These are phyloP conservation scores for Umimayanthus chanpuru DNA, from an alignment of 92 coral and sea anemone species.

Conservation along the genomic window DNA sequence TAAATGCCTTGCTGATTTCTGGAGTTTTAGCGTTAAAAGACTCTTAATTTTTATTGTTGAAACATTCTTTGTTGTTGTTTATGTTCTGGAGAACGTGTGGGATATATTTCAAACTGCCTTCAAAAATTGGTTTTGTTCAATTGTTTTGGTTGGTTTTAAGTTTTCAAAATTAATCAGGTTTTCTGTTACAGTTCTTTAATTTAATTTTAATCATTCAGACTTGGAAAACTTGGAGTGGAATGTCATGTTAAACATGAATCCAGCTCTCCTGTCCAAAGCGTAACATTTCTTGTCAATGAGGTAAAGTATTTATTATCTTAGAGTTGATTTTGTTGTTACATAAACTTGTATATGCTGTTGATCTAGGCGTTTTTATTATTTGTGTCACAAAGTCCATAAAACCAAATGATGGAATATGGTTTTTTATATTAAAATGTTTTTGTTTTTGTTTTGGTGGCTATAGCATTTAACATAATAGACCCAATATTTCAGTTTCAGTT, in stretches of 20 bases:
- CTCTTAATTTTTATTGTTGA: slow-evolving; percentile 13
- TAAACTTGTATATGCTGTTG: neutral
- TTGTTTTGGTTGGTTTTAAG: neutral
- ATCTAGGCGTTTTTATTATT: neutral
- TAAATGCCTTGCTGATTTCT: neutral
- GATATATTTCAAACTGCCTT: neutral
- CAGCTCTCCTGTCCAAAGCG: slow-evolving; percentile 67
- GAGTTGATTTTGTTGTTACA: neutral
- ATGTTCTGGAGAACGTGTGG: slow-evolving; percentile 33
- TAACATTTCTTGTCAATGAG: slow-evolving; percentile 89
- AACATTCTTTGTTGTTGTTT: slow-evolving; percentile 23
- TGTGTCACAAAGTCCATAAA: neutral
- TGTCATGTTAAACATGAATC: slow-evolving; percentile 88
- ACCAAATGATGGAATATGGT: neutral
- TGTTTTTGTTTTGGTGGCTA: neutral
- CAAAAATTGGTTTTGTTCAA: neutral
- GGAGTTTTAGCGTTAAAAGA: slow-evolving; percentile 1
- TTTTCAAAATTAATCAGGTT: neutral
- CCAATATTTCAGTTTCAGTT: too few relatives aligned
- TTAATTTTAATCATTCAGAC: slow-evolving; percentile 57
- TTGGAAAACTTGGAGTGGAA: slow-evolving; percentile 90
- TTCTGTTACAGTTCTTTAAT: slow-evolving; percentile 39
- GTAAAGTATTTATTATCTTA: slow-evolving; percentile 46
- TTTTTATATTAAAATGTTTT: neutral
- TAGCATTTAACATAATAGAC: too few relatives aligned